Conservation (phyloP, 2,888 invertebrate species). For the Cephus pulcher region DNA sequence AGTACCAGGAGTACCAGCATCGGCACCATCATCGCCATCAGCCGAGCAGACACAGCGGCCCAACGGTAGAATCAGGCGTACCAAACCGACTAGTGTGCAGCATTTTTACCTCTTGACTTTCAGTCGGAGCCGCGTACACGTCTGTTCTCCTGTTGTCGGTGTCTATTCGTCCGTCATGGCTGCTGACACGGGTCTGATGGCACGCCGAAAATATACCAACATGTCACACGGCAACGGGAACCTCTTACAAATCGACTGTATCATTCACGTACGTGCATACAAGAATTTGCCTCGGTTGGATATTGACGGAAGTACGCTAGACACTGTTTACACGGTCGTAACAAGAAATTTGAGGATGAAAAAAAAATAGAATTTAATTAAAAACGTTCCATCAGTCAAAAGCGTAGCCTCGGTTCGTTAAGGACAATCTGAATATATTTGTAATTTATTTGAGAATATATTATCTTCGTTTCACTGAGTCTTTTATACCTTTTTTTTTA, state of each 20-base stretch:
- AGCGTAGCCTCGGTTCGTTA: background rate
- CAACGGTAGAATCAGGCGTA: background rate
- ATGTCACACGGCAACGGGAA: background rate
- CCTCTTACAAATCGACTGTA: background rate
- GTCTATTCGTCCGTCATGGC: constrained; percentile 7
- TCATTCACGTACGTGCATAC: background rate
- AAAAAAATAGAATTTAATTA: background rate
- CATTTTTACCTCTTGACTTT: background rate
- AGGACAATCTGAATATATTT: background rate
- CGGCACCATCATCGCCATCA: background rate
- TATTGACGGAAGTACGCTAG: background rate
- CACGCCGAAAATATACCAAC: constrained; percentile 16
- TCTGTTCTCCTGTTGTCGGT: background rate
- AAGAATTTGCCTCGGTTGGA: background rate
- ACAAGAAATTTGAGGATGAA: background rate
- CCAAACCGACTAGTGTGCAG: background rate
- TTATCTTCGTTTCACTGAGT: background rate
- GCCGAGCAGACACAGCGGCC: background rate
- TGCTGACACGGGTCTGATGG: constrained; percentile 19
- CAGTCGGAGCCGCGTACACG: background rate
- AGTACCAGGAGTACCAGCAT: background rate
- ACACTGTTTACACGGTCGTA: background rate
- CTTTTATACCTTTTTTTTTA: background rate
- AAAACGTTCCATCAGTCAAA: background rate
- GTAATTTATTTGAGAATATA: background rate